These are phyloP conservation scores for Salvelinus namaycush DNA, from an alignment of 2,113 vertebrate genomes.

Conservation along the genomic window DNA sequence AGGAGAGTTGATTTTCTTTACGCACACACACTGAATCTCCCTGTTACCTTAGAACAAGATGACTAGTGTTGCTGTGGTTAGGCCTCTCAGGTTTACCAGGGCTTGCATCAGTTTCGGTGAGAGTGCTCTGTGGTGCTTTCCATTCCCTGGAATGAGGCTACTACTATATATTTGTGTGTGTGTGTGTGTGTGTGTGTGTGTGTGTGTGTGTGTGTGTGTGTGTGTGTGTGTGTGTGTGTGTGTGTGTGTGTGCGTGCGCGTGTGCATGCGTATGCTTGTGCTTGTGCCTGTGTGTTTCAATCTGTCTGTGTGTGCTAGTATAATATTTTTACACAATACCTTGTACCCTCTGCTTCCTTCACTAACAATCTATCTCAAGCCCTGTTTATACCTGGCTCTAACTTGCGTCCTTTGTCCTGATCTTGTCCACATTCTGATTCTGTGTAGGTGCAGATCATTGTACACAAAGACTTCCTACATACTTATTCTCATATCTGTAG, in stretches of 20 bases:
- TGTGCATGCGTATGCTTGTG: too few species aligned
- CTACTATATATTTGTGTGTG: not conserved
- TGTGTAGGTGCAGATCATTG: too few species aligned
- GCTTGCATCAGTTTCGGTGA: not conserved
- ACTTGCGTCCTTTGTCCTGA: too few species aligned
- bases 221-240: not conserved
- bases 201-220: not conserved
- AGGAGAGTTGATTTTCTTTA: not conserved
- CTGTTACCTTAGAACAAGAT: too few species aligned
- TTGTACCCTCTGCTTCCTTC: too few species aligned
- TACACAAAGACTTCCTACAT: too few species aligned
- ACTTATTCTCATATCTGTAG: too few species aligned
- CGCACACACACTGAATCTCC: not conserved
- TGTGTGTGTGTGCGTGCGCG: not conserved
- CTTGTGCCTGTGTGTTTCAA: not conserved
- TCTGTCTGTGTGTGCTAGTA: not conserved
- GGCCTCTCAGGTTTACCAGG: not conserved
- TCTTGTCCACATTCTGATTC: too few species aligned
- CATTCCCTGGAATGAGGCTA: not conserved
- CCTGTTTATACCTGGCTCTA: too few species aligned
- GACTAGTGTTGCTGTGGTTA: not conserved
- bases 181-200: not conserved
- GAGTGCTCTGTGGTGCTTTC: not conserved
- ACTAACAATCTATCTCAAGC: too few species aligned
- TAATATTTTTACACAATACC: too few species aligned